These are phyloP conservation scores for Tenebrio molitor DNA, from an alignment of 1,140 invertebrate genomes.

Conservation along the genomic window DNA sequence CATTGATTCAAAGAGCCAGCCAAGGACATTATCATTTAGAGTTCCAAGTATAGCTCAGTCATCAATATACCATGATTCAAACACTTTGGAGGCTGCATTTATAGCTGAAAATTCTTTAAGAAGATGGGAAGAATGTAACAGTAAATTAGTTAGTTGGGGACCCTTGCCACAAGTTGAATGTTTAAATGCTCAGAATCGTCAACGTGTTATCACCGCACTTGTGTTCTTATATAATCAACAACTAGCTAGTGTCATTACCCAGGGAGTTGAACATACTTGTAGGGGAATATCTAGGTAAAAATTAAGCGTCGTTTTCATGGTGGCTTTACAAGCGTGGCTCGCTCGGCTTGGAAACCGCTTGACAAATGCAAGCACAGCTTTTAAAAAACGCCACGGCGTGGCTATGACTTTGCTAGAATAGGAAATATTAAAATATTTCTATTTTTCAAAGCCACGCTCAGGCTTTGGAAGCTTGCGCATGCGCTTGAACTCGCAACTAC, in stretches of 20 bases:
- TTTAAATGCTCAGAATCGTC: conserved; percentile 88
- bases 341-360: too few species aligned
- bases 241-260: conserved; percentile 81
- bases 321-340: too few species aligned
- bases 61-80: conserved; percentile 89
- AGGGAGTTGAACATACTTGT: conserved; percentile 86
- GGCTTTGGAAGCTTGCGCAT: too few species aligned
- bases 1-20: conserved; percentile 80
- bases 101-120: conserved; percentile 84
- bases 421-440: too few species aligned
- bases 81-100: conserved; percentile 72
- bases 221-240: conserved; percentile 90
- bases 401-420: too few species aligned
- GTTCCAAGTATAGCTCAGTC: conserved; percentile 89
- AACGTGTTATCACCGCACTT: conserved; percentile 87
- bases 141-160: conserved; percentile 87
- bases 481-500: too few species aligned
- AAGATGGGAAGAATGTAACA: conserved; percentile 88
- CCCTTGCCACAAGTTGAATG: conserved; percentile 87
- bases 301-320: too few species aligned
- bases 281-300: conserved; percentile 88
- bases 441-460: too few species aligned
- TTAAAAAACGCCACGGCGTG: too few species aligned
- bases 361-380: too few species aligned
- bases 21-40: conserved; percentile 86